A percentile compares a stretch with the other conserved stretches of the same genome.
These are phyloP conservation scores for Chaetophractus vellerosus DNA, from an alignment of 2,797 vertebrate species.

Conservation along the genomic window DNA sequence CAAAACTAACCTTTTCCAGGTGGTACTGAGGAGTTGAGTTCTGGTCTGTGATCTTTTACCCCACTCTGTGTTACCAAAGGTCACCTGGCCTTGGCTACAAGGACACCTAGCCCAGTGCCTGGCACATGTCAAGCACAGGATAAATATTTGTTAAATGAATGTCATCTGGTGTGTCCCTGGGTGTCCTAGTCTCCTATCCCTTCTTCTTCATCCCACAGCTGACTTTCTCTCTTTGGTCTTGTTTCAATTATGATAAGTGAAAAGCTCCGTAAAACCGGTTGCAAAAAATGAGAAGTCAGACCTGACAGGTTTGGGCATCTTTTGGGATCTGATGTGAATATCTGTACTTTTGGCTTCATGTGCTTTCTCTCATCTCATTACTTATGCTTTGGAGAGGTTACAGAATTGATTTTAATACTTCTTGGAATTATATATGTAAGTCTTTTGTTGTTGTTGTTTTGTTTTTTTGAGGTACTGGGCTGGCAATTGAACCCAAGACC, in stretches of 20 bases:
- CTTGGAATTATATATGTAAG: neutral
- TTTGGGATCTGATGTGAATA: neutral
- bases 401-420: neutral
- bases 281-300: conserved; percentile 11
- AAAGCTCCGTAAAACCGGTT: neutral
- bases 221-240: conserved; percentile 35
- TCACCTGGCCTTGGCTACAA: conserved; percentile 19
- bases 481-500: no score
- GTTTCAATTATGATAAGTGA: neutral
- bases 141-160: conserved; percentile 67
- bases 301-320: neutral
- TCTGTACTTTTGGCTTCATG: neutral
- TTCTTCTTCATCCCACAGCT: neutral
- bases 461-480: neutral
- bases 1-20: neutral
- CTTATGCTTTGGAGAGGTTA: neutral
- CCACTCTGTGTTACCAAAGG: conserved; percentile 20
- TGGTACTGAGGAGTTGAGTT: neutral
- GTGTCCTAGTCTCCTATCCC: neutral
- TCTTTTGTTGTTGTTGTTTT: no score
- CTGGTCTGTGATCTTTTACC: neutral
- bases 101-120: neutral
- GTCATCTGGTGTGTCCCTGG: neutral
- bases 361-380: neutral
- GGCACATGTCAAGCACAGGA: neutral